phyloP scores from a whole-genome alignment of 2,113 vertebrate genomes.

The Gopherus evgoodei region DNA sequence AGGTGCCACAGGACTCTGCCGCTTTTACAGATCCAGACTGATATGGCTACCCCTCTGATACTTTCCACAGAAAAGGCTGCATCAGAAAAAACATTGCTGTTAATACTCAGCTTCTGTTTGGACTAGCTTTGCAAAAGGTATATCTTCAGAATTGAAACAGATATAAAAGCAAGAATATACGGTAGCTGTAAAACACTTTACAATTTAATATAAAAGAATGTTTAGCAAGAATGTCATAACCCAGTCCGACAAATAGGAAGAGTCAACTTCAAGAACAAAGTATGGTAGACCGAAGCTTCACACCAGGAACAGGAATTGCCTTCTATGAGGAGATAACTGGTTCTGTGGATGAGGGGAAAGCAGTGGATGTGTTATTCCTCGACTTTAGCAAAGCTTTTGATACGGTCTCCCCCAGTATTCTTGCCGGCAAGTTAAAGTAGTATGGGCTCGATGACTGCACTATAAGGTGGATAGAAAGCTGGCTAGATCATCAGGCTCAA shows the following conservation, averaged over 20 bases:
- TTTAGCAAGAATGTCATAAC: background rate
- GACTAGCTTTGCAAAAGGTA: background rate
- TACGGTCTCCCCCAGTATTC: no score
- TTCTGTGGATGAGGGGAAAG: no score
- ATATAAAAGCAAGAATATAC: background rate
- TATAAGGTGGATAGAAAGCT: no score
- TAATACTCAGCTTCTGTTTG: background rate
- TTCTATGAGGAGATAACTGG: no score
- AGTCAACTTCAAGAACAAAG: background rate
- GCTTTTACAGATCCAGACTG: no score
- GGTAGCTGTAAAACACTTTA: background rate
- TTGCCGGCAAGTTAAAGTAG: no score
- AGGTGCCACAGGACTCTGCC: no score
- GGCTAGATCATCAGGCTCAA: no score
- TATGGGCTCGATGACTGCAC: no score
- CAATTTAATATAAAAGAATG: background rate
- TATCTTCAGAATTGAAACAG: conserved; percentile 25
- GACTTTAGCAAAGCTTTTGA: no score
- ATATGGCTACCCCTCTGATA: no score
- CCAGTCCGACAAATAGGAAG: background rate
- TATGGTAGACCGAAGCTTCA: background rate
- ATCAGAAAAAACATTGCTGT: background rate
- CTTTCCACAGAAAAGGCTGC: background rate
- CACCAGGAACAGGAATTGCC: background rate
- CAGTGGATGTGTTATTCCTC: no score